Evolutionary conservation across 2,888 invertebrate genomes (phyloP).

Genomic region (Himalopsyche tibetana): DNA sequence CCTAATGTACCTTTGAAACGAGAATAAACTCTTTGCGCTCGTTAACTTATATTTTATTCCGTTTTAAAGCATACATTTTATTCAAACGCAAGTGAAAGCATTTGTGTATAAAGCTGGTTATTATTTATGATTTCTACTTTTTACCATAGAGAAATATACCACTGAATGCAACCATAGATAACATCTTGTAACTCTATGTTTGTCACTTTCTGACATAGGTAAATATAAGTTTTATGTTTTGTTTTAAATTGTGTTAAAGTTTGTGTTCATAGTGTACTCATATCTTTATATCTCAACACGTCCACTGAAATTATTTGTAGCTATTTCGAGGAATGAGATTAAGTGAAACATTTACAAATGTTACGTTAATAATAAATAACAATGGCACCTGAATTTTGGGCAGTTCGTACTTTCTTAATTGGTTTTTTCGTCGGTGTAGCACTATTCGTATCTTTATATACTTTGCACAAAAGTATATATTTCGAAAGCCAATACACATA

Average conservation of each 20-base stretch:
- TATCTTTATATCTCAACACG: not conserved
- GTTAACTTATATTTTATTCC: no score
- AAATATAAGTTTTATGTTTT: not conserved
- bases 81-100: no score
- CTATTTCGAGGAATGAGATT: not conserved
- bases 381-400: conserved; percentile 60
- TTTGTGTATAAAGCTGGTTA: no score
- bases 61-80: no score
- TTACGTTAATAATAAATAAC: not conserved
- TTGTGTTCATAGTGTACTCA: not conserved
- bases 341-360: not conserved
- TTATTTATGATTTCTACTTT: not conserved
- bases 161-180: no score
- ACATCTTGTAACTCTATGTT: no score
- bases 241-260: not conserved
- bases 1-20: no score
- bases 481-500: conserved; percentile 7
- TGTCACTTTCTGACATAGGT: not conserved
- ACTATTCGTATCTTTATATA: conserved; percentile 46
- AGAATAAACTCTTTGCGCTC: no score
- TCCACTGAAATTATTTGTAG: not conserved
- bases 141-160: not conserved
- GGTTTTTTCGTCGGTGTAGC: conserved; percentile 56
- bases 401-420: conserved; percentile 58
- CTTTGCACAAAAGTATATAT: not conserved